Percentiles rank a stretch among this genome's conserved stretches.
Evolutionary conservation across 2,888 invertebrate species (phyloP).

Genomic region (Polymixis lichenea): DNA sequence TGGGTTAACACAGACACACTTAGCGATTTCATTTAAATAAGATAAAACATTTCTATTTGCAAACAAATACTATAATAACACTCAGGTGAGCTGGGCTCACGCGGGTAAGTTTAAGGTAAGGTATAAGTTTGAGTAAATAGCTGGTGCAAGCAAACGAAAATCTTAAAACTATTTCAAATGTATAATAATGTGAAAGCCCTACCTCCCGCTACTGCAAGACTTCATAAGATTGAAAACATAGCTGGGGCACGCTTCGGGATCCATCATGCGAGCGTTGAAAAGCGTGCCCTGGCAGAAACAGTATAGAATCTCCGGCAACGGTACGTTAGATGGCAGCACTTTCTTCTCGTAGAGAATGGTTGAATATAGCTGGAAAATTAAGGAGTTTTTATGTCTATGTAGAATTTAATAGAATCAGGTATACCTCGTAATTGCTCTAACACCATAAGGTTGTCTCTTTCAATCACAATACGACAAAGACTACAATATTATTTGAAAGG

Average conservation of each 20-base stretch:
- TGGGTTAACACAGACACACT: background rate
- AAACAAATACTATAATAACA: background rate
- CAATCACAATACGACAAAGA: too few relatives aligned
- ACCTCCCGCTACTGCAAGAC: conserved; percentile 86
- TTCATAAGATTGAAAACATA: conserved; percentile 87
- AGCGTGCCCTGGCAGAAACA: conserved; percentile 87
- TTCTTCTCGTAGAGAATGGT: conserved; percentile 87
- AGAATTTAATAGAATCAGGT: background rate
- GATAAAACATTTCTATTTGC: background rate
- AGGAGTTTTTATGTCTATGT: background rate
- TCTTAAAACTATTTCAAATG: background rate
- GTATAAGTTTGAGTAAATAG: too few relatives aligned
- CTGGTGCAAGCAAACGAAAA: background rate
- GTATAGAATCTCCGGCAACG: conserved; percentile 86
- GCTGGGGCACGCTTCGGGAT: conserved; percentile 85
- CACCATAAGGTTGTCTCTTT: too few relatives aligned
- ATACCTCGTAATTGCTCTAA: too few relatives aligned
- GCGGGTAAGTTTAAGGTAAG: too few relatives aligned
- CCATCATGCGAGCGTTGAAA: conserved; percentile 86
- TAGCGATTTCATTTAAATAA: background rate
- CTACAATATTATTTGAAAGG: too few relatives aligned
- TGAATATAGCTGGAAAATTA: conserved; percentile 79
- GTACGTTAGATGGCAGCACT: conserved; percentile 81
- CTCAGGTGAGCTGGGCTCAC: background rate
- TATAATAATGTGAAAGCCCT: conserved; percentile 58